Evolutionary conservation across 2,888 invertebrate genomes (phyloP), one percentile per base, ranked within the genome.

Genomic region (Catocala nupta): DNA sequence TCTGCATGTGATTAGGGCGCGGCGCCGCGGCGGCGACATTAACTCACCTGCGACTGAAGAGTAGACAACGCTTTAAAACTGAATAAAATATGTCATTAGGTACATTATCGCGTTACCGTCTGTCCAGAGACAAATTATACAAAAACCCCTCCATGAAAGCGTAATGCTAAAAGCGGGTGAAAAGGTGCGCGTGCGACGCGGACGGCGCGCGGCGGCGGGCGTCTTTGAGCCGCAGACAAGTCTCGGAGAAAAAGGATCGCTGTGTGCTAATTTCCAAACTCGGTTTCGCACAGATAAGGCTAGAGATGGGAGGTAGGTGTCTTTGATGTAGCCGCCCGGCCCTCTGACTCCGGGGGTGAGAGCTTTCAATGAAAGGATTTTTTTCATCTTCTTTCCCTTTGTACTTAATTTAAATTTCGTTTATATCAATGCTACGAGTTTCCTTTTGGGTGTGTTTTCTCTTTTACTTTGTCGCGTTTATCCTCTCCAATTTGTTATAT

Each of bases 371-470:
- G 93, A 94, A 94, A 94, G 94, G 94, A 94, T 94, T 93, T 94
- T 92, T 94, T 93, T 92, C 90, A 91, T 92, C 92, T 92, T 90
- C 92, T 90, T 92, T 93, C 90, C 90, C 93, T 94, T 94, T 94
- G 94, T 94, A 93, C 92, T 94, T 94, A 94, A 94, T 94, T 94
- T 94, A 94, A 94, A 94, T 94, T 94, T 94, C 94, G 94, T 94
- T 94, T 94, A 94, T 94, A 94, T 93, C 94, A 93, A 93, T 93
- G 93, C 93, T 92, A 82, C 87, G 93, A 91, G 92, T 93, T 93
- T 93, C 93, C 93, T 92, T 92, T 90, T 88, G 86, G 88, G 90
- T 91, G 92, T 93, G 92, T 93, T 92, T 93, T 93, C 91, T 92
- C 91, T 93, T 93, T 93, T 92, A 93, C 94, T 93, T 94, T 93